Evolutionary conservation across 2,797 vertebrate genomes (phyloP).

Genomic region (Sciurus carolinensis): DNA sequence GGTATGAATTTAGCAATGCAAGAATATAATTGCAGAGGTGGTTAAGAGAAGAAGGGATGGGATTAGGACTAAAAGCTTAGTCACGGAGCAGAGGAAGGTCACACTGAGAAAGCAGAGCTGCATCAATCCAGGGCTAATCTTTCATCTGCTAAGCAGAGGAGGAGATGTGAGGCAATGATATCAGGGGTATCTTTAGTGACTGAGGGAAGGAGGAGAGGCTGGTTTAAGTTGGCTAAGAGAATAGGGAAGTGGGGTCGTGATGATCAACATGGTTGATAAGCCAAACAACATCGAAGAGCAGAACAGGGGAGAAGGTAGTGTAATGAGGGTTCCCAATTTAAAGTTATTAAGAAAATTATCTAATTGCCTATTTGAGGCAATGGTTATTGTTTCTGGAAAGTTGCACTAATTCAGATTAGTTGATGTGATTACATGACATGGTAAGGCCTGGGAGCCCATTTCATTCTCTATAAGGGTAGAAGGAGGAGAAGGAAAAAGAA

Average conservation of each 20-base stretch:
- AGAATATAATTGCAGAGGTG: not conserved
- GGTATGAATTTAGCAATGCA: not conserved
- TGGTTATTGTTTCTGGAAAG: constrained; percentile 6
- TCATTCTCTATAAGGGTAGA: not conserved
- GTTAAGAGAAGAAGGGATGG: not conserved
- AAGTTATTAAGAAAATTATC: not conserved
- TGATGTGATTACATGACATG: not conserved
- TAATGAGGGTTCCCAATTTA: not conserved
- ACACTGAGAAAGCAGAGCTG: not conserved
- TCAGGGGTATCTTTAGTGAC: not conserved
- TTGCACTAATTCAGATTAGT: not conserved
- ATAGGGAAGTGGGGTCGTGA: not conserved
- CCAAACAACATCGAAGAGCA: not conserved
- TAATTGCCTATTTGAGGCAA: not conserved
- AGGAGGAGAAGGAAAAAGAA: not conserved
- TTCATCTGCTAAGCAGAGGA: not conserved
- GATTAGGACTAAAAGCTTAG: not conserved
- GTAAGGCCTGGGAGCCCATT: not conserved
- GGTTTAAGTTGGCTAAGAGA: not conserved
- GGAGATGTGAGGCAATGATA: not conserved
- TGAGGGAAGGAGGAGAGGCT: not conserved
- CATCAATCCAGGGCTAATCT: not conserved
- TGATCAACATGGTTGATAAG: not conserved
- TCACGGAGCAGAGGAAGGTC: not conserved
- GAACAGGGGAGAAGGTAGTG: not conserved